Evolutionary conservation across 2,113 vertebrate species (phyloP), one percentile per base, ranked within the genome.

Genomic region (Glareola pratincola): DNA sequence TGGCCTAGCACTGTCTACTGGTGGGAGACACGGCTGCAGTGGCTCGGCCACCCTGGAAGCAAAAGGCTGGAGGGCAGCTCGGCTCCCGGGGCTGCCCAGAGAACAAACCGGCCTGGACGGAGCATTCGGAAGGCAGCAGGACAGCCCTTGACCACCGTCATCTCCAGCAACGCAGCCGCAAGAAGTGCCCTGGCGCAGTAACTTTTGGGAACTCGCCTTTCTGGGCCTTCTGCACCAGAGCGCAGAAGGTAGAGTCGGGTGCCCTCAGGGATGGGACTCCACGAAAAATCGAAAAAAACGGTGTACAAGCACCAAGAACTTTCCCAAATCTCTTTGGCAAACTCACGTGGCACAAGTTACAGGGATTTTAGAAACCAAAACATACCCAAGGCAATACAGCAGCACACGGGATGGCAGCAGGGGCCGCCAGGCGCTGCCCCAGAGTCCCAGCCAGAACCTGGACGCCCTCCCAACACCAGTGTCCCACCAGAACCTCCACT

Each of bases 131-230:
- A 53, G 19, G 6, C 72, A 17, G 34, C 3, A 9, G 51, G 30
- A 50, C 7, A 21, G 50, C 11, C 10, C 0, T 6, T 8, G 39
- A 43, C 14, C 26, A 22, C 18, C 2, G 1, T 24, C 36, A 18
- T 9, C 12, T 17, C 79, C 13, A 14, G n/a, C 3, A 1, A 45
- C 2, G n/a, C 39, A 12, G 53, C 0, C 14, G n/a, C 2, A 57
- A 60, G 8, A 48, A 30, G 32, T 3, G n/a, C 18, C 66, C 41
- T 4, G 24, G 59, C 23, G 36, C 26, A 11, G 37, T 20, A 7
- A 18, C 9, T 43, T 37, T 12, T 5, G 54, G 68, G 39, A 56
- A 48, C 12, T 16, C 5, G 1, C 32, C 48, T 51, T 82, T 71
- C 63, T 50, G 30, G 39, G 3, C 32, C 23, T 50, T 22, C 41